Percentiles rank a stretch among this genome's conserved stretches.
These are phyloP conservation scores for Hydroisotoma schaefferi DNA, from an alignment of 2,888 invertebrate genomes.

Conservation along the genomic window DNA sequence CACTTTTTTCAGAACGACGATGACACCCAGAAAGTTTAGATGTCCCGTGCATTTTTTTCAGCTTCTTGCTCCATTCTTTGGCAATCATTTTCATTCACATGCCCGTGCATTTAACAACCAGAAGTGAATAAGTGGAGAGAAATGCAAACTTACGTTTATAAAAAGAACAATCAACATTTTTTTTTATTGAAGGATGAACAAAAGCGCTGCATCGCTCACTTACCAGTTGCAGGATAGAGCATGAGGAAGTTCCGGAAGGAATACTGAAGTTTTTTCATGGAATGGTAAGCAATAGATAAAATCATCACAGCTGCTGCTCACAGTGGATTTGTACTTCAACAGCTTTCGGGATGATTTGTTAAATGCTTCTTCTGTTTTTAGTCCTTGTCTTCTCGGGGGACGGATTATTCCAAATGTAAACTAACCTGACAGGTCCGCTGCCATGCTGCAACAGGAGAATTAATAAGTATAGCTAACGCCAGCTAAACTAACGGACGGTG, in stretches of 20 bases:
- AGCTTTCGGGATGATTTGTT: constrained; percentile 18
- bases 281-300: neutral
- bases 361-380: constrained; percentile 15
- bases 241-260: too few relatives aligned
- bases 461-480: too few relatives aligned
- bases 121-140: neutral
- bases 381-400: constrained; percentile 5
- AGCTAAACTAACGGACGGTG: too few relatives aligned
- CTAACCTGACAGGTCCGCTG: too few relatives aligned
- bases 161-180: constrained; percentile 16
- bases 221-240: too few relatives aligned
- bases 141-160: constrained; percentile 15
- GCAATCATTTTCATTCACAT: constrained; percentile 9
- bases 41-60: constrained; percentile 5
- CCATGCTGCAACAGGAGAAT: too few relatives aligned
- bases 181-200: neutral
- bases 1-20: constrained; percentile 10
- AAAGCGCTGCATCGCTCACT: too few relatives aligned
- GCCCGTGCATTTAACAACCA: constrained; percentile 3
- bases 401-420: constrained; percentile 11
- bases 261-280: too few relatives aligned
- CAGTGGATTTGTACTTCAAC: constrained; percentile 18
- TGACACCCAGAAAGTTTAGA: constrained; percentile 15
- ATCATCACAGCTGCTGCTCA: constrained; percentile 7
- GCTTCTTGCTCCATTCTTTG: neutral